Evolutionary conservation across 2,797 vertebrate genomes (phyloP).

Genomic region (Clamator glandarius): DNA sequence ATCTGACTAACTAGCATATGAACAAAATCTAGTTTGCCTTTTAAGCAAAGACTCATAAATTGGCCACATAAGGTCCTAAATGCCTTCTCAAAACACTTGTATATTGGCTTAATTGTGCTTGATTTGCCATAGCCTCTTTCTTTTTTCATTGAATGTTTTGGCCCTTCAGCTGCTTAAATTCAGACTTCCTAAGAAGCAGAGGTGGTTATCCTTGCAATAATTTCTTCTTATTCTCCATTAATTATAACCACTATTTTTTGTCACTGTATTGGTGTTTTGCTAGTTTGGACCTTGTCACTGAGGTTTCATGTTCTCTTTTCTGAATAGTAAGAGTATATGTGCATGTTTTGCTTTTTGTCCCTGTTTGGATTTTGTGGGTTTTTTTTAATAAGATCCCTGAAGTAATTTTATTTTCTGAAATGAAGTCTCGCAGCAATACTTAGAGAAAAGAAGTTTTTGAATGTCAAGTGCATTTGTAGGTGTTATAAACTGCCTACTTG

Average conservation of each 20-base stretch:
- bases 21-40: neutral
- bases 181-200: neutral
- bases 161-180: neutral
- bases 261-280: neutral
- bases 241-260: neutral
- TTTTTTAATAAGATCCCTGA: neutral
- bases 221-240: neutral
- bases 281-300: neutral
- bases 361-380: neutral
- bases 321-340: neutral
- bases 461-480: neutral
- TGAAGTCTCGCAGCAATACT: neutral
- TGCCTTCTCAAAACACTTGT: neutral
- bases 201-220: neutral
- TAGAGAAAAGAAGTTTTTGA: neutral
- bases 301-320: neutral
- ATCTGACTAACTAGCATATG: neutral
- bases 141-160: neutral
- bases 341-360: neutral
- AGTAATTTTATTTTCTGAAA: slow-evolving; percentile 1
- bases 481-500: neutral
- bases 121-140: neutral
- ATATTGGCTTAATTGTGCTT: neutral
- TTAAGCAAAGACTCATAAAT: neutral
- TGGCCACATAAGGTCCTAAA: neutral